These are phyloP conservation scores for Scolopax rusticola DNA, from an alignment of 2,797 vertebrate genomes.

Conservation along the genomic window DNA sequence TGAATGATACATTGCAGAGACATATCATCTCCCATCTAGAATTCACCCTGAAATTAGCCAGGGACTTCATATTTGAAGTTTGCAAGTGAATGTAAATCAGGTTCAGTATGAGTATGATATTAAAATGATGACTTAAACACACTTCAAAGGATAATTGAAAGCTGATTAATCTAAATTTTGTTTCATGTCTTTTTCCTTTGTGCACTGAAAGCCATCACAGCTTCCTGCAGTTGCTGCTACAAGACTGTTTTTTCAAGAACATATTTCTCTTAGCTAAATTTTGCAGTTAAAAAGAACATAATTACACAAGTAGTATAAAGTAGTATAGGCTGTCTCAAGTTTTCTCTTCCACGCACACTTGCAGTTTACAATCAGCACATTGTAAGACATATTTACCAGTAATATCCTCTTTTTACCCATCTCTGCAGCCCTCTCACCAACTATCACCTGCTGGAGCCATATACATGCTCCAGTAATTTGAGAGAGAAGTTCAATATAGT, in stretches of 20 bases:
- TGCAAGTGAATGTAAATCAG: slow-evolving; percentile 71
- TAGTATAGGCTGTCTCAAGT: not conserved
- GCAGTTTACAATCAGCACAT: not conserved
- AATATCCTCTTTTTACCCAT: not conserved
- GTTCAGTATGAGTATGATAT: slow-evolving; percentile 36
- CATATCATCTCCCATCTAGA: not conserved
- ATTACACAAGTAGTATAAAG: not conserved
- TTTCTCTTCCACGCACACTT: not conserved
- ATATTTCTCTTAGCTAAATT: not conserved
- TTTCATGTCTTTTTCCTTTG: slow-evolving; percentile 49
- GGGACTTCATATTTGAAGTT: slow-evolving; percentile 56
- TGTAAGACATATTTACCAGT: not conserved
- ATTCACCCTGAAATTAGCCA: slow-evolving; percentile 56
- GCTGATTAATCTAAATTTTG: slow-evolving; percentile 46
- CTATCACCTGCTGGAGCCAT: not conserved
- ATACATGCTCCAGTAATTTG: not conserved
- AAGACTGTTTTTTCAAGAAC: not conserved
- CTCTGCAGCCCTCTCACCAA: not conserved
- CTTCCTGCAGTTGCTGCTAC: not conserved
- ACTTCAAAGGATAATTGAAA: slow-evolving; percentile 64
- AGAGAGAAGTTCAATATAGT: not conserved
- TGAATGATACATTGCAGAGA: slow-evolving; percentile 48
- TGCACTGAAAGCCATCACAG: slow-evolving; percentile 3
- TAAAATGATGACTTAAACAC: slow-evolving; percentile 54
- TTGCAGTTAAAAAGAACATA: not conserved